A percentile compares a stretch with the other conserved stretches of the same genome.
Evolutionary conservation across 2,888 invertebrate species (phyloP).

Genomic region (Belgica antarctica): DNA sequence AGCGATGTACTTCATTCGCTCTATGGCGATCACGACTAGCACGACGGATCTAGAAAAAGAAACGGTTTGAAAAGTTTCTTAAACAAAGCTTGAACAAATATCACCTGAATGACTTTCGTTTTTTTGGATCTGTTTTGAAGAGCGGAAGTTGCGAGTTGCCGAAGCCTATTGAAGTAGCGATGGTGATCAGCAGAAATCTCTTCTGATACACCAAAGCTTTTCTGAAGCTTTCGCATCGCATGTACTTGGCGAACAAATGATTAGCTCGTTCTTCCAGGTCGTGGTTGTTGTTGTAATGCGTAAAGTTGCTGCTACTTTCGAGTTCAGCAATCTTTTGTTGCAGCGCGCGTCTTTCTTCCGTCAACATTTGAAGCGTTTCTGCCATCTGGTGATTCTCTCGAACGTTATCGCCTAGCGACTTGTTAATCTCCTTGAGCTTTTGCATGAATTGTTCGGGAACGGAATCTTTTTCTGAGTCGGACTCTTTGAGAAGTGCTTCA

Average conservation of each 20-base stretch:
- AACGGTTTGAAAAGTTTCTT: background rate
- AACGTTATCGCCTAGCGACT: constrained; percentile 56
- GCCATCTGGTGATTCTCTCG: constrained; percentile 59
- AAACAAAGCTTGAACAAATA: constrained; percentile 41
- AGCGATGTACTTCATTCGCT: constrained; percentile 67
- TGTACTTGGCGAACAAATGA: constrained; percentile 65
- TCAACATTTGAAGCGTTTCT: constrained; percentile 54
- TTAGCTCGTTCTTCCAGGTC: constrained; percentile 55
- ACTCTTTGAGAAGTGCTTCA: constrained; percentile 51
- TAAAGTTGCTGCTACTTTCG: constrained; percentile 46
- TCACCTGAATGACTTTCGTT: constrained; percentile 53
- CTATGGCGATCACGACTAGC: constrained; percentile 60
- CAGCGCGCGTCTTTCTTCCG: constrained; percentile 56
- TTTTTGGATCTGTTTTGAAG: constrained; percentile 44
- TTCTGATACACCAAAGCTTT: constrained; percentile 91
- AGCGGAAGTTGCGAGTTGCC: background rate
- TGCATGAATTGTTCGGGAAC: constrained; percentile 54
- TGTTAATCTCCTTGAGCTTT: constrained; percentile 58
- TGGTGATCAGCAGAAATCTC: constrained; percentile 72
- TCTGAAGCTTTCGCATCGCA: constrained; percentile 79
- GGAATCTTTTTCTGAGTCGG: constrained; percentile 47
- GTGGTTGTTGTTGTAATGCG: constrained; percentile 47
- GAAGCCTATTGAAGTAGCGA: constrained; percentile 50
- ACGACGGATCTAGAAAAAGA: constrained; percentile 57
- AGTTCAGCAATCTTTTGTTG: constrained; percentile 57